These are phyloP conservation scores for Calyptommatus sinebrachiatus DNA, from an alignment of 2,113 vertebrate species.

Conservation along the genomic window DNA sequence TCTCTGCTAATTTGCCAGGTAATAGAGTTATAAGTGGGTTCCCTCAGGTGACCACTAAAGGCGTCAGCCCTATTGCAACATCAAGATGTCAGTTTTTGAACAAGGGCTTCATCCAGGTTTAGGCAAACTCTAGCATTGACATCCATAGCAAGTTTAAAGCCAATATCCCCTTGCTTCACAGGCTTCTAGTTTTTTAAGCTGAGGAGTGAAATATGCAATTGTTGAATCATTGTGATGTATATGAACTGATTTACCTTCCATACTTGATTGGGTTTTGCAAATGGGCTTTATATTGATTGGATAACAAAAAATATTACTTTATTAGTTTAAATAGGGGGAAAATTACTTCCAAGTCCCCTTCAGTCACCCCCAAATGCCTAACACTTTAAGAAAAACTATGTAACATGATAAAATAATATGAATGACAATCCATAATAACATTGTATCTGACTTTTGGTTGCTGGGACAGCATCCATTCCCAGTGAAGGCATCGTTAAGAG, in stretches of 20 bases:
- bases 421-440: too few species aligned
- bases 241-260: too few species aligned
- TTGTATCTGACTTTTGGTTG: too few species aligned
- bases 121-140: background rate
- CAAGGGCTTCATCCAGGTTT: conserved; percentile 38
- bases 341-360: too few species aligned
- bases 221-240: background rate
- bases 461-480: too few species aligned
- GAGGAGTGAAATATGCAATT: background rate
- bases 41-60: conserved; percentile 75
- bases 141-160: conserved; percentile 9
- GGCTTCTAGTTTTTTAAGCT: background rate
- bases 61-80: conserved; percentile 54
- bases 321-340: background rate
- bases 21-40: conserved; percentile 80
- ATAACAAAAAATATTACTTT: too few species aligned
- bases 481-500: too few species aligned
- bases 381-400: too few species aligned
- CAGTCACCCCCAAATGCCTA: background rate
- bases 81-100: conserved; percentile 52
- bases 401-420: too few species aligned
- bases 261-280: too few species aligned
- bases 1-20: conserved; percentile 78
- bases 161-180: background rate
- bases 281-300: too few species aligned